phyloP scores from a whole-genome alignment of 2,113 vertebrate species.

The Macheiramphus alcinus region DNA sequence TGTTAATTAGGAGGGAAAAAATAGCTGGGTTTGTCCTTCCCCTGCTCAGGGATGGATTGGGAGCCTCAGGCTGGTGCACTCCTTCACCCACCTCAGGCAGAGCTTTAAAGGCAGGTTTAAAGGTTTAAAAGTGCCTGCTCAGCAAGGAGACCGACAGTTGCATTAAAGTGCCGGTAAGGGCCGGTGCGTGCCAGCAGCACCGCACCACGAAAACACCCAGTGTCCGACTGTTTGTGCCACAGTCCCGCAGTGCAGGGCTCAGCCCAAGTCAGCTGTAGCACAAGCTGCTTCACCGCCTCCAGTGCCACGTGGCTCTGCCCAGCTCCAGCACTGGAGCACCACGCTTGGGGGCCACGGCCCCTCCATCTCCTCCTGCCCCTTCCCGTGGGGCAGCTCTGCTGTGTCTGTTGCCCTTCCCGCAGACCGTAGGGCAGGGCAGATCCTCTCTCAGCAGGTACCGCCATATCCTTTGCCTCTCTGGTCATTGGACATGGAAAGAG shows the following conservation, averaged over 20 bases:
- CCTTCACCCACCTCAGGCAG: neutral
- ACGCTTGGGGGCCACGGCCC: accelerated
- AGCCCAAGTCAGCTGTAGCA: neutral
- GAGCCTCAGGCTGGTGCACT: neutral
- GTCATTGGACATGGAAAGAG: neutral
- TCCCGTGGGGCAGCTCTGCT: neutral
- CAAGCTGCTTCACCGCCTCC: neutral
- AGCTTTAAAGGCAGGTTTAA: neutral
- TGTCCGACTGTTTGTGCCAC: accelerated
- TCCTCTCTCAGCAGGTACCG: neutral
- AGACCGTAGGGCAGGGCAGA: neutral
- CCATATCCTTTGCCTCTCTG: neutral
- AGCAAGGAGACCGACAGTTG: accelerated
- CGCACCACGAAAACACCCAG: accelerated
- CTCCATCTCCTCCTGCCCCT: neutral
- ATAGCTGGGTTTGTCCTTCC: no score
- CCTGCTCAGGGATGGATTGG: neutral
- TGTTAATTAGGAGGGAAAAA: neutral
- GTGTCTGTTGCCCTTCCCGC: neutral
- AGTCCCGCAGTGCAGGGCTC: no score
- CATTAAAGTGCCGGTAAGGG: neutral
- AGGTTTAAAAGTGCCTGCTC: neutral
- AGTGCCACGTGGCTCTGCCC: accelerated
- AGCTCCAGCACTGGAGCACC: neutral
- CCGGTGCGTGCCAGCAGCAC: accelerated